phyloP scores from a whole-genome alignment of 64 coral and sea anemone species.

The Platygyra sinensis region DNA sequence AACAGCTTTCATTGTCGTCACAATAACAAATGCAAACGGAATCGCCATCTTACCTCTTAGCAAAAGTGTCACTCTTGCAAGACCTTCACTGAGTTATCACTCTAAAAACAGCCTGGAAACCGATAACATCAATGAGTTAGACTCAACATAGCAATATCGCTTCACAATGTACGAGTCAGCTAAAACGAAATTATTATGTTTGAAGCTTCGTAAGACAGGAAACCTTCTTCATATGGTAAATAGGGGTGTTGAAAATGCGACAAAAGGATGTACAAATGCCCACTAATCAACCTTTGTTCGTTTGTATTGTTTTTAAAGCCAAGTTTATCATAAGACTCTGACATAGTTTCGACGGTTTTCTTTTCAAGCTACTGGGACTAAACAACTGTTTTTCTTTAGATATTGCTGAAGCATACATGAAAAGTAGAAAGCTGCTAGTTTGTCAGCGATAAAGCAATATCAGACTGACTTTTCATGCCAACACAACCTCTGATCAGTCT shows the following conservation, averaged over 20 bases:
- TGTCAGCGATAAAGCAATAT: background rate
- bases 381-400: background rate
- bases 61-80: background rate
- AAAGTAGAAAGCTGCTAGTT: background rate
- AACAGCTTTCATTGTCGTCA: background rate
- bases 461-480: too few relatives aligned
- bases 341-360: background rate
- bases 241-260: conserved; percentile 3
- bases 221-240: conserved; percentile 32
- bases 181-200: background rate
- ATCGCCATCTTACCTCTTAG: background rate
- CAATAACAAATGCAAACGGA: background rate
- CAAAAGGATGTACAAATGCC: conserved; percentile 15
- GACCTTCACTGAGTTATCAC: background rate
- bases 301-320: conserved; percentile 5
- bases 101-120: background rate
- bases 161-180: background rate
- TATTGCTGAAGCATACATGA: background rate
- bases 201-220: background rate
- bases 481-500: too few relatives aligned
- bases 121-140: background rate
- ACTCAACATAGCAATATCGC: background rate
- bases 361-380: background rate
- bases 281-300: conserved; percentile 8
- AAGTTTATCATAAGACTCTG: background rate